phyloP scores from a whole-genome alignment of 2,888 invertebrate species.

The Himalopsyche anomala region DNA sequence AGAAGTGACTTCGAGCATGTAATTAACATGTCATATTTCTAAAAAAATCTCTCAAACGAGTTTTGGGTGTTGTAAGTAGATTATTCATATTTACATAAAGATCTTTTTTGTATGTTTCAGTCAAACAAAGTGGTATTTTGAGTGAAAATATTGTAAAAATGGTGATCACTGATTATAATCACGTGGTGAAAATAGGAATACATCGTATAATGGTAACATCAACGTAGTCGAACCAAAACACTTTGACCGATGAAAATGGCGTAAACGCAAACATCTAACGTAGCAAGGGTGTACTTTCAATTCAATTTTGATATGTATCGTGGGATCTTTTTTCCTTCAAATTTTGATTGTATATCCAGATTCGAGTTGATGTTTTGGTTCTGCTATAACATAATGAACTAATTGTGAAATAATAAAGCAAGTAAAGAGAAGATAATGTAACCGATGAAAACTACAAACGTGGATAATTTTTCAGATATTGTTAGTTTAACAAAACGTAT shows the following conservation, averaged over 20 bases:
- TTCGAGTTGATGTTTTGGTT: not conserved
- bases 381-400: not conserved
- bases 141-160: slow-evolving; percentile 37
- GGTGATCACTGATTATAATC: slow-evolving; percentile 33
- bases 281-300: too few species aligned
- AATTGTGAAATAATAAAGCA: not conserved
- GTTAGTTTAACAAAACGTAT: too few species aligned
- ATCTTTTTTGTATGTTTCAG: not conserved
- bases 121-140: slow-evolving; percentile 26
- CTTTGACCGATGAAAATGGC: too few species aligned
- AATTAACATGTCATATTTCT: not conserved
- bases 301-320: too few species aligned
- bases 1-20: slow-evolving; percentile 7
- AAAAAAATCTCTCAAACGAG: not conserved
- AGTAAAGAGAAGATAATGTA: not conserved
- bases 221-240: not conserved
- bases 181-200: slow-evolving; percentile 32
- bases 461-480: too few species aligned
- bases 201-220: slow-evolving; percentile 23
- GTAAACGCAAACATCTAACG: too few species aligned
- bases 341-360: too few species aligned
- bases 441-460: too few species aligned
- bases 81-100: not conserved
- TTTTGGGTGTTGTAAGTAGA: too few species aligned
- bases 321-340: too few species aligned